phyloP scores from a whole-genome alignment of 2,888 invertebrate genomes.

The Seira sanloemensis region DNA sequence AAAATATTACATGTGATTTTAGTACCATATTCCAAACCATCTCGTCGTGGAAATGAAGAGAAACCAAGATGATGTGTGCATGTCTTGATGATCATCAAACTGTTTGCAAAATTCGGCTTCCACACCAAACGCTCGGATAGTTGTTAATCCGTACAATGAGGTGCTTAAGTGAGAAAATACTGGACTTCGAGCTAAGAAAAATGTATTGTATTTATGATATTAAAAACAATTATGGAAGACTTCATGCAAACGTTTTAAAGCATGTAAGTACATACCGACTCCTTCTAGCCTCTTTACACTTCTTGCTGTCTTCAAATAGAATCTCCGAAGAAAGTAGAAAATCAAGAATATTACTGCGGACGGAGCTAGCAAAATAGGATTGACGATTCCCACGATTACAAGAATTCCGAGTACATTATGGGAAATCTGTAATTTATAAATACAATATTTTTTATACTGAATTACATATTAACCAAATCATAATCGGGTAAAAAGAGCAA shows the following conservation, averaged over 20 bases:
- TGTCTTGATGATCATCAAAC: slow-evolving; percentile 84
- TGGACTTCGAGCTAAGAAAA: slow-evolving; percentile 87
- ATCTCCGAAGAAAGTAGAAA: slow-evolving; percentile 76
- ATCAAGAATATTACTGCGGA: slow-evolving; percentile 76
- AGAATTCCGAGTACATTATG: slow-evolving; percentile 80
- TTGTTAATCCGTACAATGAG: slow-evolving; percentile 89
- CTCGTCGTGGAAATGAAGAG: too few species aligned
- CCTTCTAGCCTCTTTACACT: slow-evolving; percentile 78
- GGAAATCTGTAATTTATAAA: slow-evolving; percentile 80
- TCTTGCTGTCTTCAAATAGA: slow-evolving; percentile 77
- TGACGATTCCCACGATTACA: slow-evolving; percentile 76
- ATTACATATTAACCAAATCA: too few species aligned
- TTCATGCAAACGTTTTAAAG: not conserved
- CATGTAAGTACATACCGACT: slow-evolving; percentile 75
- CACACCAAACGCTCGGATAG: slow-evolving; percentile 92
- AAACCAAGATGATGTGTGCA: slow-evolving; percentile 52
- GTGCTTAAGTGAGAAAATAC: slow-evolving; percentile 96
- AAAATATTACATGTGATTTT: too few species aligned
- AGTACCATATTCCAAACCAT: too few species aligned
- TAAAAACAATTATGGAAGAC: not conserved
- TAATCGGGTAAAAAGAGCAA: too few species aligned
- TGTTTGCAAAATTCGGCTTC: slow-evolving; percentile 86
- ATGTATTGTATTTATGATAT: not conserved
- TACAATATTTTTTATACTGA: too few species aligned
- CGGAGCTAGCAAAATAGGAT: slow-evolving; percentile 74